phyloP scores from a whole-genome alignment of 2,113 vertebrate species.

The Mionectes macconnelli region DNA sequence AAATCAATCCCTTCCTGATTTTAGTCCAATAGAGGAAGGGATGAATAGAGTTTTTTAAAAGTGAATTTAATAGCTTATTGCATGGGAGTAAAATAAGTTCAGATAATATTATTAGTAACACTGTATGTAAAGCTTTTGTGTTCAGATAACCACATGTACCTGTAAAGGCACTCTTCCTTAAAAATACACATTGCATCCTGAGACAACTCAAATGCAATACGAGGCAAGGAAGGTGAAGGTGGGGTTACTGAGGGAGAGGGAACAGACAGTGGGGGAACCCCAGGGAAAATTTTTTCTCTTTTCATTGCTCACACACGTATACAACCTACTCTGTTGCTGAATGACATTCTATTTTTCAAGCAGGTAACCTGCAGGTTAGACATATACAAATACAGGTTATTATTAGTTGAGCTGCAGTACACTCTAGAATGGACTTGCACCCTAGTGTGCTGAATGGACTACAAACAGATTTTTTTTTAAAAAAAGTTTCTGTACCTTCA shows the following conservation, averaged over 20 bases:
- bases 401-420: constrained; percentile 3
- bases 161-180: background rate
- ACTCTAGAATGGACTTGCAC: background rate
- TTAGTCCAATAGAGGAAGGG: background rate
- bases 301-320: background rate
- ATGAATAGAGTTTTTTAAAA: background rate
- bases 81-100: background rate
- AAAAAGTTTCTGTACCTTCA: background rate
- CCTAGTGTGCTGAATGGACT: background rate
- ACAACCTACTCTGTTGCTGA: background rate
- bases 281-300: background rate
- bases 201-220: background rate
- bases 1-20: background rate
- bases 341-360: constrained; percentile 19
- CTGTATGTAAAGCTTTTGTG: background rate
- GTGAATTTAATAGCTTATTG: background rate
- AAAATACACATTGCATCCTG: background rate
- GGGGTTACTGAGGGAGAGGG: background rate
- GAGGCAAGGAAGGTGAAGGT: background rate
- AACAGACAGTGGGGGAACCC: background rate
- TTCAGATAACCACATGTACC: background rate
- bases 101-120: background rate
- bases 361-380: constrained; percentile 25
- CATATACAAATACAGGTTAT: background rate
- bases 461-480: background rate